phyloP scores from a whole-genome alignment of 2,888 invertebrate species.

The Sarcophaga caerulescens region DNA sequence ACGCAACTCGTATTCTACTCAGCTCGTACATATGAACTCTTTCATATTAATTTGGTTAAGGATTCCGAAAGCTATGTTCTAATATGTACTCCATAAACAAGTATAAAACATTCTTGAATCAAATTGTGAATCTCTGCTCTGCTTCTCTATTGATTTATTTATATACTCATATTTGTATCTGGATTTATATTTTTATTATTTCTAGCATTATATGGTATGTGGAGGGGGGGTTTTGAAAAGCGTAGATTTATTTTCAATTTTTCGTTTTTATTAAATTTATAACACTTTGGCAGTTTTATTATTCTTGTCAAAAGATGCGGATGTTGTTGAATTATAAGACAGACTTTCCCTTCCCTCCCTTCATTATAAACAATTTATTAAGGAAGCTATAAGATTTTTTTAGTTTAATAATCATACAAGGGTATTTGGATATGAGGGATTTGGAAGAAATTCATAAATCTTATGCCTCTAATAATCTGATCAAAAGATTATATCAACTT shows the following conservation, averaged over 20 bases:
- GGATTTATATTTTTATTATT: not conserved
- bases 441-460: too few relatives aligned
- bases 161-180: too few relatives aligned
- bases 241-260: not conserved
- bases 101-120: not conserved
- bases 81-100: not conserved
- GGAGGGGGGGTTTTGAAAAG: too few relatives aligned
- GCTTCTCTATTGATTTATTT: too few relatives aligned
- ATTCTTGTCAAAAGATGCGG: constrained; percentile 30
- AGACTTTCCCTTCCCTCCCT: not conserved
- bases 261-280: constrained; percentile 33
- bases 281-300: constrained; percentile 50
- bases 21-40: too few relatives aligned
- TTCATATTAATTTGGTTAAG: not conserved
- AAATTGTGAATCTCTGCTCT: not conserved
- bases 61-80: not conserved
- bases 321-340: not conserved
- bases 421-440: too few relatives aligned
- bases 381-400: not conserved
- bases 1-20: not conserved
- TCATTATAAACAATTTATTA: not conserved
- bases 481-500: too few relatives aligned
- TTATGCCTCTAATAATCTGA: too few relatives aligned
- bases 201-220: too few relatives aligned
- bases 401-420: not conserved